Percentiles rank a stretch among this genome's conserved stretches.
phyloP scores from a whole-genome alignment of 2,888 invertebrate genomes.

The Eulithis prunata region DNA sequence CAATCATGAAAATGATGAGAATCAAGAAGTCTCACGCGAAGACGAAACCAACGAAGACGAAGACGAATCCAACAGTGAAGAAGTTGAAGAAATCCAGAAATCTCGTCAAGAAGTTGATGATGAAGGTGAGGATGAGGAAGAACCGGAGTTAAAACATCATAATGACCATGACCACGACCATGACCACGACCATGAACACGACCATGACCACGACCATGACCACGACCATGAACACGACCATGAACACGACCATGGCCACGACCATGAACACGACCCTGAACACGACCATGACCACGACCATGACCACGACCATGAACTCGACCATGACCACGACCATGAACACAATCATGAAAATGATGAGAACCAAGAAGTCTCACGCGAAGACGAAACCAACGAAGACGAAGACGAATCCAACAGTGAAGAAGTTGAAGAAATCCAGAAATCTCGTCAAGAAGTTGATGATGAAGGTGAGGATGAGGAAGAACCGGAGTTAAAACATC shows the following conservation, averaged over 20 bases:
- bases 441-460: constrained; percentile 12
- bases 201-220: constrained; percentile 7
- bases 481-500: no score
- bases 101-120: constrained; percentile 14
- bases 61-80: no score
- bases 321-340: constrained; percentile 9
- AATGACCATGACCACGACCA: constrained; percentile 8
- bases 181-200: not conserved
- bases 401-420: no score
- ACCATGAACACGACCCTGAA: not conserved
- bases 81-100: no score
- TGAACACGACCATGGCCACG: not conserved
- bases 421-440: no score
- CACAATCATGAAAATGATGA: constrained; percentile 11
- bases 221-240: constrained; percentile 14
- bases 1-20: constrained; percentile 9
- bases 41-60: no score
- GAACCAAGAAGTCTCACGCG: constrained; percentile 5
- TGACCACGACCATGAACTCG: no score
- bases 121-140: constrained; percentile 7
- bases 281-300: constrained; percentile 17
- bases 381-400: constrained; percentile 35
- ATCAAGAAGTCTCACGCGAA: constrained; percentile 4
- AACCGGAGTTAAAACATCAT: no score
- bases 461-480: constrained; percentile 9